phyloP scores from a whole-genome alignment of 1,140 invertebrate species.

The Neelides sp. region DNA sequence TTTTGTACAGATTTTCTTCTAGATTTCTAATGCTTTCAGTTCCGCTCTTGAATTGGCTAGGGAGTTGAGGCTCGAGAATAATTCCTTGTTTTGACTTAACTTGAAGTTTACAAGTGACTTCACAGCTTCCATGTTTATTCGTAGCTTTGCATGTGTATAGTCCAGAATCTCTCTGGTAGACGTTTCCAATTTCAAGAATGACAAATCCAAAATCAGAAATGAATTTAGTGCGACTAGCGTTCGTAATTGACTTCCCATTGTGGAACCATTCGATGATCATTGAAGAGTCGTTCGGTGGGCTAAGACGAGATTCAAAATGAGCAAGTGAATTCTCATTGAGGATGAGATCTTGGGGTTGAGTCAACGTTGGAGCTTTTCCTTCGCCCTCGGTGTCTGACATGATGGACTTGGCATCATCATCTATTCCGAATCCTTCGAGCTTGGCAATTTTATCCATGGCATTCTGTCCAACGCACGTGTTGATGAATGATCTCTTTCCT shows the following conservation, averaged over 20 bases:
- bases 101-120: conserved; percentile 68
- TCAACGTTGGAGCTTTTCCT: conserved; percentile 79
- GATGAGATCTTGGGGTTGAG: conserved; percentile 66
- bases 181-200: conserved; percentile 75
- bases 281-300: conserved; percentile 79
- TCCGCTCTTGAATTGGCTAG: conserved; percentile 67
- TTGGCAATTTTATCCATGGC: conserved; percentile 87
- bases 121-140: conserved; percentile 78
- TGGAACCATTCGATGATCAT: conserved; percentile 95
- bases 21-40: conserved; percentile 80
- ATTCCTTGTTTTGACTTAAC: conserved; percentile 67
- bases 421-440: conserved; percentile 67
- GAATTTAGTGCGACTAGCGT: conserved; percentile 75
- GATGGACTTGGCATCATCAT: no score
- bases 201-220: conserved; percentile 90
- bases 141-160: conserved; percentile 82
- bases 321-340: conserved; percentile 78
- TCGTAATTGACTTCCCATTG: conserved; percentile 76
- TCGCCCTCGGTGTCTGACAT: conserved; percentile 33
- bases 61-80: conserved; percentile 77
- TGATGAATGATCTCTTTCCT: conserved; percentile 73
- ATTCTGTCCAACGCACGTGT: conserved; percentile 73
- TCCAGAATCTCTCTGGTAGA: conserved; percentile 75
- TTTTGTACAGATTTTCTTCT: conserved; percentile 75
- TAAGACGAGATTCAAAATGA: conserved; percentile 73